Conservation (phyloP, 1,140 invertebrate genomes). For the Drosophila subobscura region DNA sequence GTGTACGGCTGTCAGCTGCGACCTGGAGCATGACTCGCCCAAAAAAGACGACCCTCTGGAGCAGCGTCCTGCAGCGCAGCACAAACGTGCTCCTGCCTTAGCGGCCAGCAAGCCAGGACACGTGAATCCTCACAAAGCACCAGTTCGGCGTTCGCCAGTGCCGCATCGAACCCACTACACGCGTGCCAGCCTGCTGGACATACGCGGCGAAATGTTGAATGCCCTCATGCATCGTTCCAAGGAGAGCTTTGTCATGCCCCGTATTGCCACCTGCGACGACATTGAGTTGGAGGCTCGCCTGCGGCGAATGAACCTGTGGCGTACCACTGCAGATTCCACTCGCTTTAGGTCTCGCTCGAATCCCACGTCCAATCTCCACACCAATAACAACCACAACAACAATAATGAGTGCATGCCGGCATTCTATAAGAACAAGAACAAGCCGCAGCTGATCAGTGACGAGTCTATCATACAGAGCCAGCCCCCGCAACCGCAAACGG, state of each 20-base stretch:
- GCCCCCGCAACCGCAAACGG: conserved; percentile 67
- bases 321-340: conserved; percentile 26
- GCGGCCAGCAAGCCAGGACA: conserved; percentile 6
- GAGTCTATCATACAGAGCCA: conserved; percentile 79
- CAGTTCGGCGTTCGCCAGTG: conserved; percentile 2
- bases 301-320: conserved; percentile 76
- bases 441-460: conserved; percentile 64
- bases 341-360: conserved; percentile 36
- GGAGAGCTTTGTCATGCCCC: conserved; percentile 60
- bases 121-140: conserved; percentile 15
- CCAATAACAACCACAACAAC: conserved; percentile 20
- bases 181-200: conserved; percentile 60
- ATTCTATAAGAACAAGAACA: conserved; percentile 66
- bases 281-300: conserved; percentile 76
- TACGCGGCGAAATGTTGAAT: conserved; percentile 67
- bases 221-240: conserved; percentile 50
- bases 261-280: conserved; percentile 78
- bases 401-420: conserved; percentile 68
- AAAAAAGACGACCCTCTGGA: conserved; percentile 14
- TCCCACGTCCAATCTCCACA: neutral
- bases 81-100: conserved; percentile 11
- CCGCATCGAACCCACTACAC: conserved; percentile 40
- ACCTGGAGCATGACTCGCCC: conserved; percentile 64
- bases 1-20: conserved; percentile 69
- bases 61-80: conserved; percentile 5